Percentiles rank a stretch among this genome's conserved stretches.
phyloP scores from a whole-genome alignment of 2,113 vertebrate genomes.

The Rhineura floridana region DNA sequence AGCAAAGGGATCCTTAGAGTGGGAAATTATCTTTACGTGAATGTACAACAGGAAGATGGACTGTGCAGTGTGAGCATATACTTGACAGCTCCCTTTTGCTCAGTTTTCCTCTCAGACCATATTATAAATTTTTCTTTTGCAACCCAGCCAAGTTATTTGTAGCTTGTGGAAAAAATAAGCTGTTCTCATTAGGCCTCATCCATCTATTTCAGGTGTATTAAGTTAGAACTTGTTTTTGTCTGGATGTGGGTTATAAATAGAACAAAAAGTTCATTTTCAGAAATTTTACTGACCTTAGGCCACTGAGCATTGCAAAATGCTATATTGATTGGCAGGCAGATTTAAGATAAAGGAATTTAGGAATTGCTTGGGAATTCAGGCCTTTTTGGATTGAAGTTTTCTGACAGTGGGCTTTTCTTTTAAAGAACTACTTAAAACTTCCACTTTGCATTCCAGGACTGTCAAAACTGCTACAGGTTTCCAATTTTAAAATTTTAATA shows the following conservation, averaged over 20 bases:
- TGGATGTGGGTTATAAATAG: constrained; percentile 4
- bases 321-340: neutral
- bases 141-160: neutral
- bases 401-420: neutral
- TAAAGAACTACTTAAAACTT: neutral
- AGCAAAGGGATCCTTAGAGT: neutral
- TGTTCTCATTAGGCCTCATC: neutral
- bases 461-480: neutral
- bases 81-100: neutral
- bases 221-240: constrained; percentile 13
- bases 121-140: neutral
- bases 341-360: neutral
- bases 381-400: neutral
- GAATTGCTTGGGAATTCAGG: neutral
- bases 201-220: neutral
- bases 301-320: neutral
- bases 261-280: neutral
- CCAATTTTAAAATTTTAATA: too few species aligned
- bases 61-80: neutral
- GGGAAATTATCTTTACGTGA: neutral
- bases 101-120: neutral
- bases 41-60: neutral
- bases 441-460: neutral
- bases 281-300: neutral
- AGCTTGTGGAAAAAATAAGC: neutral